These are phyloP conservation scores for Carterocephalus palaemon DNA, from an alignment of 2,888 invertebrate species.

Conservation along the genomic window DNA sequence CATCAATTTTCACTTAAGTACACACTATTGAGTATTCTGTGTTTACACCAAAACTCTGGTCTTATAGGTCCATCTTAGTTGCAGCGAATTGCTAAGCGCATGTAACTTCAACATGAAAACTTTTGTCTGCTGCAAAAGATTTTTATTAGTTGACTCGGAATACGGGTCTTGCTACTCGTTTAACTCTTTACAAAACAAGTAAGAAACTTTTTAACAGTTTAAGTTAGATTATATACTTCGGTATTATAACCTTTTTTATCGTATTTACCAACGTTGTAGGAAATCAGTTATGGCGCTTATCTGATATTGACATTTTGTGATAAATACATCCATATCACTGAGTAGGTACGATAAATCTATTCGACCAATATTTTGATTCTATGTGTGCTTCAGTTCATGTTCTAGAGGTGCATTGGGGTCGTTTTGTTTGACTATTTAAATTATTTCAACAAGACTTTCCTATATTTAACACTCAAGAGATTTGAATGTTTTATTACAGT, in stretches of 20 bases:
- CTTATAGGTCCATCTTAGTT: conserved; percentile 49
- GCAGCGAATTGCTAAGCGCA: conserved; percentile 60
- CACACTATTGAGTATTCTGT: too few relatives aligned
- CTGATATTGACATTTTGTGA: conserved; percentile 9
- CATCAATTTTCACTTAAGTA: too few relatives aligned
- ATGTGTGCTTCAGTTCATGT: too few relatives aligned
- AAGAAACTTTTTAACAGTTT: not conserved
- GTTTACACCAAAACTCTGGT: too few relatives aligned
- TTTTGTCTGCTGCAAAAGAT: conserved; percentile 74
- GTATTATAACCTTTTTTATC: conserved; percentile 1
- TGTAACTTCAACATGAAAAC: conserved; percentile 65
- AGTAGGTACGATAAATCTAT: conserved; percentile 29
- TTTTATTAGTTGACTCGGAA: conserved; percentile 69
- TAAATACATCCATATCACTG: conserved; percentile 28
- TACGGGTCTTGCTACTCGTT: conserved; percentile 74
- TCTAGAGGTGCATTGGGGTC: too few relatives aligned
- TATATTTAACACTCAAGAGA: too few relatives aligned
- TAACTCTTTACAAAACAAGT: conserved; percentile 70
- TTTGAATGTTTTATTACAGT: too few relatives aligned
- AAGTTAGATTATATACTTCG: conserved; percentile 6
- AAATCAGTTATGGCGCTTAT: conserved; percentile 1
- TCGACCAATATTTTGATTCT: not conserved
- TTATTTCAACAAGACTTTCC: too few relatives aligned
- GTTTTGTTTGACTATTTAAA: too few relatives aligned
- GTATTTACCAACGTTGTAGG: not conserved